phyloP scores from a whole-genome alignment of 2,797 vertebrate genomes.

The Adrianichthys oophorus region DNA sequence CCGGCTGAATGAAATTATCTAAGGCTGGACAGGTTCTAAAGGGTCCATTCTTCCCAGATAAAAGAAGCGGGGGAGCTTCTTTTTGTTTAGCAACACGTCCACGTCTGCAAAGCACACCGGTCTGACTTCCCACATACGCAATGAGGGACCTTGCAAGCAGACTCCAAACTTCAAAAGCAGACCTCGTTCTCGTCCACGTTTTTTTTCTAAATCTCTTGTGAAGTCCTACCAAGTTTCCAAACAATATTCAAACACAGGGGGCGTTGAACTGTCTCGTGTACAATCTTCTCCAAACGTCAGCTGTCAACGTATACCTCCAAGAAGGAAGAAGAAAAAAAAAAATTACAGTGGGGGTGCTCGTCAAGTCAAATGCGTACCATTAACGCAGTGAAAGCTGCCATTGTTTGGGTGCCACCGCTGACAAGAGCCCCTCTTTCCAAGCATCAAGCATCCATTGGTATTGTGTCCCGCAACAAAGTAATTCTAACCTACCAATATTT shows the following conservation, averaged over 20 bases:
- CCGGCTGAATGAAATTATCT: constrained; percentile 99
- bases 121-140: constrained; percentile 56
- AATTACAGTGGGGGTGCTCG: constrained; percentile 69
- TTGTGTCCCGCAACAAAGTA: constrained; percentile 81
- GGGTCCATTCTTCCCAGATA: constrained; percentile 85
- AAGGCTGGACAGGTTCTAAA: constrained; percentile 99
- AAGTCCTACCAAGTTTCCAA: constrained; percentile 47
- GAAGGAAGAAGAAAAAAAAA: constrained; percentile 30
- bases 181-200: constrained; percentile 12
- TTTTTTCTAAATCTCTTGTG: constrained; percentile 17
- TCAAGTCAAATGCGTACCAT: constrained; percentile 71
- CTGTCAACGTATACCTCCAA: constrained; percentile 66
- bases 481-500: constrained; percentile 83
- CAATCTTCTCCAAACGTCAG: constrained; percentile 61
- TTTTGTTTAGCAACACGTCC: constrained; percentile 67
- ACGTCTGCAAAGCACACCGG: constrained; percentile 47
- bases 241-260: constrained; percentile 34
- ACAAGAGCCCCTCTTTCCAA: constrained; percentile 70
- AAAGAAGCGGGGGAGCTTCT: constrained; percentile 74
- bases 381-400: constrained; percentile 70
- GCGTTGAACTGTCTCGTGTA: constrained; percentile 59
- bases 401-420: constrained; percentile 81
- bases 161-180: constrained; percentile 31
- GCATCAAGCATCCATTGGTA: constrained; percentile 70
- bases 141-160: constrained; percentile 20